Conservation (phyloP, 2,888 invertebrate species). For the Aethes cnicana region DNA sequence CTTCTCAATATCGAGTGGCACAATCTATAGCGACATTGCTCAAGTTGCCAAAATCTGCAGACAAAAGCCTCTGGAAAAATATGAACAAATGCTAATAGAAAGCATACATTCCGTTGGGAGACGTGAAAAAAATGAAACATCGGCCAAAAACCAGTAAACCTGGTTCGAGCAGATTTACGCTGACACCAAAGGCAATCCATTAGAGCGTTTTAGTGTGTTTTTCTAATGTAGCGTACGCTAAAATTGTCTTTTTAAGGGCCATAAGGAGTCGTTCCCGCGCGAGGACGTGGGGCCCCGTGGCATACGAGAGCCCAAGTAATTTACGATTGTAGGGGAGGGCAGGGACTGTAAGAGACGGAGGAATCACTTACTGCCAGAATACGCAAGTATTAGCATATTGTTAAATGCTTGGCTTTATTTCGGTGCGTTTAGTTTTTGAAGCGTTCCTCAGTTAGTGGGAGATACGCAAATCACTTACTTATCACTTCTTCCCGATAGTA, state of each 20-base stretch:
- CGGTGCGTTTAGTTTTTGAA: background rate
- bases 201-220: constrained; percentile 45
- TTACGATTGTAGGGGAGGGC: constrained; percentile 44
- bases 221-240: constrained; percentile 51
- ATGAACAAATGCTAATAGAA: too few species aligned
- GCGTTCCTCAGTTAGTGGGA: too few species aligned
- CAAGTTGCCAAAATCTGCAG: too few species aligned
- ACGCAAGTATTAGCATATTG: constrained; percentile 25
- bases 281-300: constrained; percentile 38
- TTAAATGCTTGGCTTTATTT: constrained; percentile 18
- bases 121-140: constrained; percentile 23
- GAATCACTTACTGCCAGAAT: constrained; percentile 30
- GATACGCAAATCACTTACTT: too few species aligned
- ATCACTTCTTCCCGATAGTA: too few species aligned
- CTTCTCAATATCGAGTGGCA: too few species aligned
- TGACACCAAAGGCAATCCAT: constrained; percentile 44
- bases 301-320: constrained; percentile 47
- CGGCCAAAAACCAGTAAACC: constrained; percentile 25
- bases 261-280: constrained; percentile 42
- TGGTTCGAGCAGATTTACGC: constrained; percentile 44
- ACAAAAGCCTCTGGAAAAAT: too few species aligned
- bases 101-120: background rate
- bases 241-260: constrained; percentile 52
- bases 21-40: too few species aligned
- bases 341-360: constrained; percentile 1